Percentiles rank a stretch among this genome's conserved stretches.
Evolutionary conservation across 64 coral and sea anemone genomes (phyloP).

Genomic region (Pocillopora verrucosa): DNA sequence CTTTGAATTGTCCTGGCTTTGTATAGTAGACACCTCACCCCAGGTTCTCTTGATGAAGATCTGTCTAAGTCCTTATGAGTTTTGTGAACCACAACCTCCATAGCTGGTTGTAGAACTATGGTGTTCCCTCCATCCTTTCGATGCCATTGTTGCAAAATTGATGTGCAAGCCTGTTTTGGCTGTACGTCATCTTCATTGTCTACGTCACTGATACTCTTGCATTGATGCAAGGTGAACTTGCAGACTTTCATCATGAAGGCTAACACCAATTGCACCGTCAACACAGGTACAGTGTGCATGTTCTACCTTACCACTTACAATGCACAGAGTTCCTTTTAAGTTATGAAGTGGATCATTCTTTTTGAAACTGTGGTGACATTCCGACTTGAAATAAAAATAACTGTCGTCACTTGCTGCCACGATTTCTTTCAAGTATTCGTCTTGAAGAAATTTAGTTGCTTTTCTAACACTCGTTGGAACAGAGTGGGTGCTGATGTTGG

Average conservation of each 20-base stretch:
- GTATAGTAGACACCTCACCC: too few relatives aligned
- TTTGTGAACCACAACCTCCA: too few relatives aligned
- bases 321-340: constrained; percentile 11
- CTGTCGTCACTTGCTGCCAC: constrained; percentile 12
- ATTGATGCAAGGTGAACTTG: constrained; percentile 25
- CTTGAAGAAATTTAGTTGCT: too few relatives aligned
- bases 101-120: too few relatives aligned
- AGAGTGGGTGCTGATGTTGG: too few relatives aligned
- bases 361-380: background rate
- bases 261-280: too few relatives aligned
- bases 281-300: background rate
- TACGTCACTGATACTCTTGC: constrained; percentile 57
- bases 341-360: background rate
- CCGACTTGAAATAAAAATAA: constrained; percentile 24
- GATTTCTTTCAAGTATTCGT: background rate
- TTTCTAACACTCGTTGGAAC: too few relatives aligned
- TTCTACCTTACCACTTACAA: constrained; percentile 23
- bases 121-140: too few relatives aligned
- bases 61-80: too few relatives aligned
- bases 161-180: constrained; percentile 46
- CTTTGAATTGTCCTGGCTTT: too few relatives aligned
- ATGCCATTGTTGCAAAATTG: constrained; percentile 35
- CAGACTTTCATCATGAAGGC: background rate
- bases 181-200: constrained; percentile 56
- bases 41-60: too few relatives aligned